Evolutionary conservation across 2,797 vertebrate species (phyloP).

Genomic region (Cynopterus sphinx): DNA sequence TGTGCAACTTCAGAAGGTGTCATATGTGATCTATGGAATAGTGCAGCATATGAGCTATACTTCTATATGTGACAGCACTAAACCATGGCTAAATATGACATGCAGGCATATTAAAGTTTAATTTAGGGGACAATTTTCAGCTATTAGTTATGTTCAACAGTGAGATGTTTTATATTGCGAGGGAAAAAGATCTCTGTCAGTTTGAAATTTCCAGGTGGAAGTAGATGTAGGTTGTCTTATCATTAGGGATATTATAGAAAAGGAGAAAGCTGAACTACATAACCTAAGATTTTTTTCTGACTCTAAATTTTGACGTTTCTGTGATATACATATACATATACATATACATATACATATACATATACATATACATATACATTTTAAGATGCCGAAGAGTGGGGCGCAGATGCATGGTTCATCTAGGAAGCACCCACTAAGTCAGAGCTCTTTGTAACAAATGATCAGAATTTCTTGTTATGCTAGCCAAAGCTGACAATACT

Average conservation of each 20-base stretch:
- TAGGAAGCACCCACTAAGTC: background rate
- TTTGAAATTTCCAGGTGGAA: background rate
- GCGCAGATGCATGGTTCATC: background rate
- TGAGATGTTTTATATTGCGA: background rate
- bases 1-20: background rate
- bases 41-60: too few relatives aligned
- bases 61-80: background rate
- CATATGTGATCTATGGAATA: background rate
- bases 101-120: background rate
- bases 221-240: background rate
- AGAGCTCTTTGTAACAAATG: background rate
- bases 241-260: background rate
- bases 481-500: slow-evolving; percentile 45
- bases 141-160: background rate
- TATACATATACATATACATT: background rate
- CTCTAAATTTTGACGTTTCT: background rate
- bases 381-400: slow-evolving; percentile 22
- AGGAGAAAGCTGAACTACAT: background rate
- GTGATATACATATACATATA: background rate
- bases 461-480: slow-evolving; percentile 19
- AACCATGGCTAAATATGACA: too few relatives aligned
- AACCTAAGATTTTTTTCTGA: background rate
- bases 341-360: too few relatives aligned
- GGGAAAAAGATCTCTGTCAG: background rate
- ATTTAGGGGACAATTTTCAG: background rate